Evolutionary conservation across 2,797 vertebrate species (phyloP), one percentile per base, ranked within the genome.

Genomic region (Rhinophrynus dorsalis): DNA sequence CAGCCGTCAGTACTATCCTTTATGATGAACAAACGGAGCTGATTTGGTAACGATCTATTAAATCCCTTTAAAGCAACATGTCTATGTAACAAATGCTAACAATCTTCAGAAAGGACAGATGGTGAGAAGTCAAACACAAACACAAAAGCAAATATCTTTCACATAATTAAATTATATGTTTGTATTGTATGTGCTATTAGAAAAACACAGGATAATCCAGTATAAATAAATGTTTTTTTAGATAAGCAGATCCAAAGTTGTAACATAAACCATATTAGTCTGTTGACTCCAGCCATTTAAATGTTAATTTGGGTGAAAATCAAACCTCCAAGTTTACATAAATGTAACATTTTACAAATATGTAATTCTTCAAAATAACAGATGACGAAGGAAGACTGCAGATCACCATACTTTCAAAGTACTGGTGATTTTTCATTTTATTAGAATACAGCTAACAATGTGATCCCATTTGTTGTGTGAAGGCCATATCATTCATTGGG

Each of bases 191-290:
- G 18, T 56, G 29, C 15, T 6, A 57, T 35, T 35, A 23, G 15
- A 15, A 35, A 40, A 42, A 42, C 12, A 18, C 35, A 58, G 24
- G 15, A 17, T 10, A 40, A 15, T 51, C 24, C 35, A 55, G 48
- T 26, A 15, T 38, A 33, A 17, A 54, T 54, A 33, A 66, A 42
- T 23, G 10, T 12, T 45, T 44, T 42, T 32, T 29, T 55, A 42
- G 50, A 23, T 32, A 23, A 30, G 32, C 63, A 32, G 50, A 66
- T 55, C 29, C 51, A 45, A 24, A 12, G 9, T 9, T 26, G 15
- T 56, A 67, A 56, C 42, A 67, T 5, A 23, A 65, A 65, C 51
- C 62, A 65, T 9, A 56, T 45, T 51, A n/a, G 1, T 9, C 21
- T 17, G 15, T 48, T 21, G 3, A 17, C 20, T 38, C 47, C 23